Percentiles rank a stretch among this genome's conserved stretches.
Conservation (phyloP, 2,888 invertebrate genomes). For the Chamaedrilus cognettii region DNA sequence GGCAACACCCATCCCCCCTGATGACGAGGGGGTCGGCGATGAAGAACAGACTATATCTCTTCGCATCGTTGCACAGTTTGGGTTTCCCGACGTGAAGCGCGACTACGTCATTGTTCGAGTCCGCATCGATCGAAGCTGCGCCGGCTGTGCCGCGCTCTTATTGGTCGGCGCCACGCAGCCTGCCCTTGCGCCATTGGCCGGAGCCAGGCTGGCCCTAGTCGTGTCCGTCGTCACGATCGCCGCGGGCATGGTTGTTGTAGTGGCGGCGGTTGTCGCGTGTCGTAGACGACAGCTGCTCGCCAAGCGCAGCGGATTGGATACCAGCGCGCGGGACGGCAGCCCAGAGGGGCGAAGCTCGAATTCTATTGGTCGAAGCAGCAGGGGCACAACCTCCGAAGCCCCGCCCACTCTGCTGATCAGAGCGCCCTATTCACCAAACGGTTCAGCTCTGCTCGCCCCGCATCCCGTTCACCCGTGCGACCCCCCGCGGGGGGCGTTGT, state of each 20-base stretch:
- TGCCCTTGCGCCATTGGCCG: background rate
- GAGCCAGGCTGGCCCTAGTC: constrained; percentile 4
- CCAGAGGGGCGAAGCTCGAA: too few relatives aligned
- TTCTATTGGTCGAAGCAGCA: too few relatives aligned
- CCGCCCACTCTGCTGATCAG: too few relatives aligned
- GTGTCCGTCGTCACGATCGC: constrained; percentile 50
- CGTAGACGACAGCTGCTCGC: too few relatives aligned
- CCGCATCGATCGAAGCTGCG: constrained; percentile 58
- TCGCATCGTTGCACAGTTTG: constrained; percentile 16
- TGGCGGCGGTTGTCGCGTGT: constrained; percentile 73
- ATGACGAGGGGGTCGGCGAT: background rate
- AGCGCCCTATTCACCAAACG: too few relatives aligned
- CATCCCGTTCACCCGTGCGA: too few relatives aligned
- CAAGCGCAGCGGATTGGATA: too few relatives aligned
- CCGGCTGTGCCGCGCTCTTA: constrained; percentile 40
- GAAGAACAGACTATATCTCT: background rate
- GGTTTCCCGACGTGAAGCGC: constrained; percentile 10
- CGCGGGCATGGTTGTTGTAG: constrained; percentile 75
- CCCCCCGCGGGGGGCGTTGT: too few relatives aligned
- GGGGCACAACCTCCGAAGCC: too few relatives aligned
- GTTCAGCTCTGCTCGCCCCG: too few relatives aligned
- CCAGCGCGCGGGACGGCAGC: too few relatives aligned
- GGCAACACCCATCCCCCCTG: too few relatives aligned
- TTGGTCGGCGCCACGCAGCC: background rate
- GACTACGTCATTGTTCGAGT: constrained; percentile 60